Base-by-base conservation (phyloP, 2,888 invertebrate species). In the Lamellibrachia satsuma region DNA sequence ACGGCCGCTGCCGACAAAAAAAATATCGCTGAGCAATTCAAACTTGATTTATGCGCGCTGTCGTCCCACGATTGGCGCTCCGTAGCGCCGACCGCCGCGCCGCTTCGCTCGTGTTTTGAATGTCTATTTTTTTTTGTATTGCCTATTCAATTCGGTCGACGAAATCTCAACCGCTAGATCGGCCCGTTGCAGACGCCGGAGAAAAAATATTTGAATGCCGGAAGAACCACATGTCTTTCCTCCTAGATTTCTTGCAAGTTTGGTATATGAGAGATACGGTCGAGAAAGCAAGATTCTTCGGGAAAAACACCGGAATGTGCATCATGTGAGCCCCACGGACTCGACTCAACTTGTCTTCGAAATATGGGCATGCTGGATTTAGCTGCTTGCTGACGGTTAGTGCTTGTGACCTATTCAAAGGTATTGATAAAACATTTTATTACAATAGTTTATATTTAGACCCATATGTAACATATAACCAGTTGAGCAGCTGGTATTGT, bases 51-150 rank as follows among this genome's bases (percentile, higher is more conserved):
- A 75, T 75, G 75, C 75, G 75, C 22, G 75, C 75, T 15, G 75
- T n/a, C 75, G 75, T n/a, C 22, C n/a, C 4, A 22, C 75, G 75
- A 75, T 75, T 75, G 75, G 75, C 75, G 75, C 75, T 75, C 22
- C 75, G 75, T n/a, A 15, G 75, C 15, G 75, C 15, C 75, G 75
- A n/a, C 3, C 75, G 75, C 15, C n/a, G 15, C 75, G 75, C 75
- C 75, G n/a, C 75, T n/a, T 75, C 75, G 75, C 75, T 75, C 75
- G 75, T 75, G 75, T 75, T 75, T 75, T 75, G 75, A 75, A 75
- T 75, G 75, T 22, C 75, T 15, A 75, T 75, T 75, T 75, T 75
- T 75, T 75, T 75, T n/a, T 15, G 15, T 22, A n/a, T 6, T 75
- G 75, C 75, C 75, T 75, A 75, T 75, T 75, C 75, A 75, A 75